Evolutionary conservation across 2,113 vertebrate genomes (phyloP), one percentile per base, ranked within the genome.

Genomic region (Zootoca vivipara): DNA sequence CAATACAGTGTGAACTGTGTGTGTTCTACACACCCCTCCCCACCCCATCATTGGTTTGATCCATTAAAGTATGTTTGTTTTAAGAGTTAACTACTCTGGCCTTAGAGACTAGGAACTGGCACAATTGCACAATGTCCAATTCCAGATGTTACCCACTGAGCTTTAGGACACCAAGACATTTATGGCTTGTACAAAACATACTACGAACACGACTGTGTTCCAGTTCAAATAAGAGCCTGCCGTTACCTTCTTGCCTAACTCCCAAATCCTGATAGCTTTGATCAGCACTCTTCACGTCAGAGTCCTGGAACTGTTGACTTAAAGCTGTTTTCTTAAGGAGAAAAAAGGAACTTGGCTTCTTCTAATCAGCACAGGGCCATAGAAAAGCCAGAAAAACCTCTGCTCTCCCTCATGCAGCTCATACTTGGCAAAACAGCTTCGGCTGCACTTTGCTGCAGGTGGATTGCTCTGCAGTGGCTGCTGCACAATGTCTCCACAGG

Each of bases 311-410:
- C 35, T 82, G 72, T 83, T 87, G 79, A 82, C 58, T 82, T 88
- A 75, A 62, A 65, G 33, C 42, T 83, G 72, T 88, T 83, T 78
- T 83, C 87, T 69, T 90, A 90, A 70, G 85, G 24, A 52, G 8
- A 52, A 42, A 62, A 46, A 56, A 70, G 40, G 28, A 18, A 83
- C 64, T 86, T 86, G 80, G 65, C 65, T 83, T 52, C 35, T 9
- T 56, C n/a, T 83, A 70, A 83, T 83, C 22, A 22, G 72, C 70
- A 69, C 28, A 58, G 82, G 64, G 28, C 16, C 64, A 78, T 8
- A 78, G 28, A 78, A 35, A 73, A 22, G n/a, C n/a, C 69, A 2
- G 33, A 18, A 22, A 40, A 85, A 58, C 35, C 69, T 64, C 40
- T 15, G 30, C 70, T 30, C 22, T 16, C 40, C 24, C 46, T 33